Base-by-base conservation (phyloP, 2,888 invertebrate genomes). In the Scaptomyza flava region DNA sequence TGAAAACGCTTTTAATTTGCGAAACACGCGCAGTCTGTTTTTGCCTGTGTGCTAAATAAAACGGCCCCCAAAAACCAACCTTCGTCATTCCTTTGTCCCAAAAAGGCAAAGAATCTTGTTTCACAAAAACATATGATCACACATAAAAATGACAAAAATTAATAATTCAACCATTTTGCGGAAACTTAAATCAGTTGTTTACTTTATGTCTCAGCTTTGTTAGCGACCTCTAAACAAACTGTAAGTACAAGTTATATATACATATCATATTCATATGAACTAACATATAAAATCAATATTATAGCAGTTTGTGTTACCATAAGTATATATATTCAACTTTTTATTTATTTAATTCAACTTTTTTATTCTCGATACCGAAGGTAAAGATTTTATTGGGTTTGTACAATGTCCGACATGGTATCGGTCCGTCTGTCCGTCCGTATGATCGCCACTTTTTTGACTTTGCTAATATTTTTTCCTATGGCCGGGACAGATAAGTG, bases 1-100 rank as follows among this genome's bases (percentile, higher is more conserved):
- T 73, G 76, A 81, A 81, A 83, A 77, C 63, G 79, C 77, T 87
- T 88, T 89, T 83, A 89, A 90, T 90, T 88, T 82, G 77, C 78
- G 34, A 77, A 80, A 77, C 70, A 72, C 48, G 50, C 64, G 59
- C 42, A 59, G 43, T 50, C 51, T 38, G 8, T 38, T n/a, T 38
- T 8, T 38, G 17, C n/a, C 6, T 50, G 50, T 23, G 23, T 50
- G 43, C 23, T 14, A 23, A 46, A 45, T 51, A 61, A 52, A 53
- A 53, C 43, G 42, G 34, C 51, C 45, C 41, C 42, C 30, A 31
- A 27, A 8, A 11, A 27, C 8, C 27, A 38, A 33, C 41, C 38
- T 11, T 46, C 20, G 48, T 43, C 42, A 41, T 31, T 47, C 34
- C 48, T 30, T 57, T 64, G 47, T 42, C 31, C 14, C 34, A 33